Conservation (phyloP, 2,113 vertebrate genomes). For the Pteronura brasiliensis region DNA sequence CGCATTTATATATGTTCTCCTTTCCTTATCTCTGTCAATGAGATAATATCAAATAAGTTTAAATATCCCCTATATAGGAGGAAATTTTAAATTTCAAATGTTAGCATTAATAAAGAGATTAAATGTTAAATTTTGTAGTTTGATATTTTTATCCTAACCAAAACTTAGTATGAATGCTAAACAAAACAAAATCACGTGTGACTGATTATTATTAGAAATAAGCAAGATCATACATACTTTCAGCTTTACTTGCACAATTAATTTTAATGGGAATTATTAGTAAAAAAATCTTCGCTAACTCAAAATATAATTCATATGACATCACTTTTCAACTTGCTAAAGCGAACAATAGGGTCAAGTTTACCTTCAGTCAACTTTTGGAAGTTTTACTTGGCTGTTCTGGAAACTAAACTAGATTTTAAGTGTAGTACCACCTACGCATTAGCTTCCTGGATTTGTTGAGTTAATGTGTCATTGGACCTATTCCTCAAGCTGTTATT, state of each 20-base stretch:
- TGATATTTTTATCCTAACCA: background rate
- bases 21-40: background rate
- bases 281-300: background rate
- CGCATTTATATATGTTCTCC: background rate
- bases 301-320: background rate
- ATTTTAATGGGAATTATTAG: slow-evolving; percentile 5
- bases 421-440: background rate
- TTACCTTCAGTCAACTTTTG: background rate
- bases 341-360: background rate
- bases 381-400: slow-evolving; percentile 11
- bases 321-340: background rate
- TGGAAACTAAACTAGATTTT: slow-evolving; percentile 8
- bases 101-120: background rate
- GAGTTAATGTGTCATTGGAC: background rate
- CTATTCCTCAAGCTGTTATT: background rate
- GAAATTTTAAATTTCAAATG: slow-evolving; percentile 20
- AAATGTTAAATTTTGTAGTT: background rate
- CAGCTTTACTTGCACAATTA: background rate
- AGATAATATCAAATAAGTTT: background rate
- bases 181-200: background rate
- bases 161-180: background rate
- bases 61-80: background rate
- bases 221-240: background rate
- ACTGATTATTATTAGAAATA: background rate
- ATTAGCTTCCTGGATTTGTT: background rate